These are phyloP conservation scores for Dascillus cervinus DNA, from an alignment of 2,888 invertebrate genomes.

Conservation along the genomic window DNA sequence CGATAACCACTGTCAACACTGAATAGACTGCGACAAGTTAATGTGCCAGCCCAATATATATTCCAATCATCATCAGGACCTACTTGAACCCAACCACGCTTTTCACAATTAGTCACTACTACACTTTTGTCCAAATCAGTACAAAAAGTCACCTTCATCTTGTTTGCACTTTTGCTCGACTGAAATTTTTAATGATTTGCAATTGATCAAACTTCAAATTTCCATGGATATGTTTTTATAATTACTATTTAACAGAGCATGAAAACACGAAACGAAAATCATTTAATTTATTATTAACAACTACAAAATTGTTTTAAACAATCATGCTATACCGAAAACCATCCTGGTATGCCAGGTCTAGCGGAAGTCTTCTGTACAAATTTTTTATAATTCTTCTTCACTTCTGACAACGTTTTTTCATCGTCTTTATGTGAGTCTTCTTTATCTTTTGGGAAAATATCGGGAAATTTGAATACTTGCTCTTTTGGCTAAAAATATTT, in stretches of 20 bases:
- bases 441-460: slow-evolving; percentile 51
- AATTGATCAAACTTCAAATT: slow-evolving; percentile 3
- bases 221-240: slow-evolving; percentile 1
- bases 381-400: slow-evolving; percentile 52
- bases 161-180: slow-evolving; percentile 5
- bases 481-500: slow-evolving; percentile 64
- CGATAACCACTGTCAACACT: slow-evolving; percentile 88
- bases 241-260: too few relatives aligned
- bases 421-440: slow-evolving; percentile 51
- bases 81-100: slow-evolving; percentile 83
- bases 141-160: slow-evolving; percentile 58
- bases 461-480: slow-evolving; percentile 68
- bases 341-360: slow-evolving; percentile 66
- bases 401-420: slow-evolving; percentile 52
- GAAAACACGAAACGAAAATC: too few relatives aligned
- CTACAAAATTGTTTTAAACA: slow-evolving; percentile 1
- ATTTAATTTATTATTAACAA: background rate
- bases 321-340: slow-evolving; percentile 59
- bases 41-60: slow-evolving; percentile 90
- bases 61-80: slow-evolving; percentile 92
- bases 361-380: slow-evolving; percentile 58
- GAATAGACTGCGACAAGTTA: slow-evolving; percentile 84
- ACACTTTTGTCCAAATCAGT: slow-evolving; percentile 94
- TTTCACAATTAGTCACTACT: slow-evolving; percentile 84
- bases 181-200: slow-evolving; percentile 16